These are phyloP conservation scores for Salvelinus namaycush DNA, from an alignment of 2,113 vertebrate species.

Conservation along the genomic window DNA sequence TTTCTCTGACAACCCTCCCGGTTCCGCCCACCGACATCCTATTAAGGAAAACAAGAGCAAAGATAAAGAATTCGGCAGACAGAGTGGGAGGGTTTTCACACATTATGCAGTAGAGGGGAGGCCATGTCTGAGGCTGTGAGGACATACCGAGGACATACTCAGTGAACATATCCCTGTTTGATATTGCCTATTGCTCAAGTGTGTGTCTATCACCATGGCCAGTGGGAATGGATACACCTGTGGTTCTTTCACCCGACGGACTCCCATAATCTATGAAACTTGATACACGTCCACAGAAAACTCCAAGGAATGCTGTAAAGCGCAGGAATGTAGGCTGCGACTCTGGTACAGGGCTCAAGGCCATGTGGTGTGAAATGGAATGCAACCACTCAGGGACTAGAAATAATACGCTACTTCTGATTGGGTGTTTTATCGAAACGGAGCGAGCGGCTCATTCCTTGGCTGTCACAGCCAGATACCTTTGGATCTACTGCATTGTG, in stretches of 20 bases:
- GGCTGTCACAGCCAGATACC: background rate
- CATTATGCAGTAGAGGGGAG: background rate
- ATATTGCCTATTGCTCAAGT: background rate
- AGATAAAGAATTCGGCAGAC: no score
- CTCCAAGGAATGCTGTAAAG: conserved; percentile 59
- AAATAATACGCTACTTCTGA: conserved; percentile 32
- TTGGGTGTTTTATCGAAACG: conserved; percentile 32
- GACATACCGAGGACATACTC: background rate
- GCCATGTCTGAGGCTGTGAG: background rate
- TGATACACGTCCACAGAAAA: conserved; percentile 45
- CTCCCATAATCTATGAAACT: conserved; percentile 61
- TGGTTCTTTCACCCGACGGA: conserved; percentile 47
- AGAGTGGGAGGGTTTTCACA: background rate
- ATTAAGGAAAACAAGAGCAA: no score
- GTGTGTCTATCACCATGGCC: conserved; percentile 39
- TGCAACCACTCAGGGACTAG: conserved; percentile 24
- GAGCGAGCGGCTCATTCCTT: background rate
- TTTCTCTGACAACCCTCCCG: no score
- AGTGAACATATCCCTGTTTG: background rate
- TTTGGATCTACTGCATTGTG: background rate
- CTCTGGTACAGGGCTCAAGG: conserved; percentile 37
- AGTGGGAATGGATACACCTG: conserved; percentile 54
- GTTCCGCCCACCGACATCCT: no score
- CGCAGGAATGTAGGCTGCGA: conserved; percentile 23
- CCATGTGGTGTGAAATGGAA: conserved; percentile 11